Evolutionary conservation across 2,797 vertebrate species (phyloP).

Genomic region (Sebastolobus altivelis): DNA sequence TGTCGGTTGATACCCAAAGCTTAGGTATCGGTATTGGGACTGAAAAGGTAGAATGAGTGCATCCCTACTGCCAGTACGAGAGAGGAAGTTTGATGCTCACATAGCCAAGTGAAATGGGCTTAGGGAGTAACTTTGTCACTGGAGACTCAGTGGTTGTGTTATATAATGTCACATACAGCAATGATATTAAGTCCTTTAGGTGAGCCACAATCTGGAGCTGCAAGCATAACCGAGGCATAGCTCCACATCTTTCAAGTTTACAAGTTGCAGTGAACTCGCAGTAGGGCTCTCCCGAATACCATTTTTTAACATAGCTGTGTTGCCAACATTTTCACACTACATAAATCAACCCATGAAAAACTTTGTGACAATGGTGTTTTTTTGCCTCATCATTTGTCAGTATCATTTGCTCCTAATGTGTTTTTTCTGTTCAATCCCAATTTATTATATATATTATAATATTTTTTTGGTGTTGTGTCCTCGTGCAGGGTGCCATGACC

Average conservation of each 20-base stretch:
- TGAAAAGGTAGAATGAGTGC: no score
- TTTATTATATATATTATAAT: not conserved
- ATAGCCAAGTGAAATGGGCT: not conserved
- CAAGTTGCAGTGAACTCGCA: no score
- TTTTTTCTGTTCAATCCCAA: not conserved
- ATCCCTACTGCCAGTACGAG: not conserved
- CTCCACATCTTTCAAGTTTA: not conserved
- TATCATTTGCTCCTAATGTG: not conserved
- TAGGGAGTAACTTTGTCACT: not conserved
- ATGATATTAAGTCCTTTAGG: not conserved
- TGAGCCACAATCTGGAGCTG: not conserved
- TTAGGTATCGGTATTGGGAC: no score
- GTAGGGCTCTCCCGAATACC: no score
- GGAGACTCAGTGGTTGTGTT: no score
- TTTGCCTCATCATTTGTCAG: not conserved
- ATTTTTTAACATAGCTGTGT: no score
- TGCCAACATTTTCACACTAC: not conserved
- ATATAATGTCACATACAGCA: not conserved
- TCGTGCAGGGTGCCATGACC: constrained; percentile 93
- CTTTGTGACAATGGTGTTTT: not conserved
- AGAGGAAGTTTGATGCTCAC: not conserved
- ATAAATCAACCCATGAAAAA: not conserved
- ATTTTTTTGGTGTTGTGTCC: not conserved
- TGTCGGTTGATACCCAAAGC: no score
- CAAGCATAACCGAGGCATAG: not conserved